Evolutionary conservation across 2,113 vertebrate species (phyloP), one percentile per base, ranked within the genome.

Genomic region (Gyps fulvus): DNA sequence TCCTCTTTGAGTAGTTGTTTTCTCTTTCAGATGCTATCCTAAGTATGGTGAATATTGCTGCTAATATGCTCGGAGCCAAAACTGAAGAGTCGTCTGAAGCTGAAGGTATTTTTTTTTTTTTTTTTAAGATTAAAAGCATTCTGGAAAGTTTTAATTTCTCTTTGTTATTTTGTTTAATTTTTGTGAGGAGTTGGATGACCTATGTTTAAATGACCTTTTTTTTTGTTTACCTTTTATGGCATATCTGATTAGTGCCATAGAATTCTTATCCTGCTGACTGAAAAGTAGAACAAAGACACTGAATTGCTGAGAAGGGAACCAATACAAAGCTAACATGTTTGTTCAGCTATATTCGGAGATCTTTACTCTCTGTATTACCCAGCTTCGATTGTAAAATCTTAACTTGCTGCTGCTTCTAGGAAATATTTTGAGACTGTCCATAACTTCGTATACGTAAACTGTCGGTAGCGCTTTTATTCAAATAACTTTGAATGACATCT

Each of bases 1-100:
- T 52, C 34, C 14, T 90, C 42, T 90, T 40, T 96, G 73, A 95
- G 83, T 42, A 61, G 78, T 83, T 82, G 7, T 97, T 87, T 87
- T 78, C 96, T 92, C 77, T 97, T 98, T 92, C 89, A 99, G 99
- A 99, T 98, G 99, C 99, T 83, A 99, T 99, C 97, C 95, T 99
- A 43, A 99, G 99, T 89, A 99, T 99, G 99, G 99, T 99, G 74
- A 99, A 99, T 96, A 99, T 99, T 93, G 99, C 99, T 97, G 99
- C 99, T 97, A 99, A 99, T 71, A 99, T 99, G 94, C 99, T 99
- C 31, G 99, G 99, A 76, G 99, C 98, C 66, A 99, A 99, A 97
- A 98, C 98, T 54, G 99, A 99, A 90, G 98, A 98, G 42, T 98
- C 98, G 34, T 57, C 96, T 83, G 97, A 98, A 82, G 87, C 96